These are phyloP conservation scores for Odontophorus gujanensis DNA, from an alignment of 2,113 vertebrate species.

Conservation along the genomic window DNA sequence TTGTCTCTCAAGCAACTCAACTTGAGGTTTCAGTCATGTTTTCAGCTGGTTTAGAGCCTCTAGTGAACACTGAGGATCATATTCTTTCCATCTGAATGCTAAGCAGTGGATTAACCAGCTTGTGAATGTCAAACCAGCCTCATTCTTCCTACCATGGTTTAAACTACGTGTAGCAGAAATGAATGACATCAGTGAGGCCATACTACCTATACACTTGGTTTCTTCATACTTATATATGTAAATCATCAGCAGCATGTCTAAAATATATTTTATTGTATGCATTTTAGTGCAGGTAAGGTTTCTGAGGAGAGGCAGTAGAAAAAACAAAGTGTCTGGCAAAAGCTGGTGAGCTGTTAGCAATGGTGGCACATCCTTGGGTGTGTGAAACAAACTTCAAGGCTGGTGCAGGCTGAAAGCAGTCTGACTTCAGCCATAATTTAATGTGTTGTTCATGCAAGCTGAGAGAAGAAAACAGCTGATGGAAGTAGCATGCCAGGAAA, in stretches of 20 bases:
- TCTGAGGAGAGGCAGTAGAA: neutral
- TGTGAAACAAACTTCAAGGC: neutral
- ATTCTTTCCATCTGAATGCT: neutral
- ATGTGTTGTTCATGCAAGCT: neutral
- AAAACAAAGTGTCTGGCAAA: neutral
- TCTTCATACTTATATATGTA: neutral
- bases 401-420: neutral
- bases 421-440: neutral
- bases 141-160: neutral
- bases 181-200: neutral
- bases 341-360: neutral
- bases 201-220: accelerated
- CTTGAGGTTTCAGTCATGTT: neutral
- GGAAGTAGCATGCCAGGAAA: neutral
- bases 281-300: neutral
- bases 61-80: neutral
- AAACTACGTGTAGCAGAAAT: neutral
- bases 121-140: neutral
- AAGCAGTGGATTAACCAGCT: neutral
- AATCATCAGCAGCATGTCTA: neutral
- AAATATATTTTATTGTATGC: neutral
- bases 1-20: neutral
- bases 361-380: neutral
- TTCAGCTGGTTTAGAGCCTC: neutral
- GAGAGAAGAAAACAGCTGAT: neutral